Evolutionary conservation across 2,113 vertebrate genomes (phyloP), one percentile per base, ranked within the genome.

Genomic region (Ornithorhynchus anatinus): DNA sequence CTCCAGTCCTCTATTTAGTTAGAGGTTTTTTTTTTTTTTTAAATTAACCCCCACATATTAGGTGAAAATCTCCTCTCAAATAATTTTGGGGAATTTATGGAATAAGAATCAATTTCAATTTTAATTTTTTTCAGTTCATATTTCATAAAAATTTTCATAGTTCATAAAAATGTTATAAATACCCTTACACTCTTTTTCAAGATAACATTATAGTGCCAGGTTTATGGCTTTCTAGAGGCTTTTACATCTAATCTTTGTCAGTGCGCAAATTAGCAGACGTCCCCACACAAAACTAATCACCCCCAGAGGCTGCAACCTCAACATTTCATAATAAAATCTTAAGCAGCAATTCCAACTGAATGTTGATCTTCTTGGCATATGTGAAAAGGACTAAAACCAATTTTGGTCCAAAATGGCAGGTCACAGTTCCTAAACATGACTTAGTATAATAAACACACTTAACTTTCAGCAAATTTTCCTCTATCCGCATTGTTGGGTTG

Each of bases 371-470:
- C 43, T 44, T 61, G 57, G 77, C 37, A 50, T 25, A 58, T 33
- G 20, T 33, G 61, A 72, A 71, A 22, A 12, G 43, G 70, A 71
- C 20, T 69, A 56, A 78, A 69, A 68, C 66, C 23, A 56, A 65
- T 59, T 60, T 67, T 64, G 75, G 16, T 31, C 45, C 36, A 52
- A 6, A 23, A 33, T n/a, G 11, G 5, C 0, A 36, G 17, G 37
- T 23, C 9, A 6, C 4, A 52, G 8, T 16, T 58, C 64, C n/a
- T 66, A 5, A 51, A 70, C 29, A 20, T 7, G 29, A 35, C 10
- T 16, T 79, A 10, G 20, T 61, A 7, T 20, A n/a, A 10, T 3
- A 38, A 47, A 23, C 10, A 15, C 32, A 48, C 39, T 13, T 45
- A 13, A 15, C 31, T 59, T 63, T 29, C 59, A 23, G 32, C 12